A percentile compares a stretch with the other conserved stretches of the same genome.
Evolutionary conservation across 1,140 invertebrate genomes (phyloP).

Genomic region (Pseudomyrmex gracilis): DNA sequence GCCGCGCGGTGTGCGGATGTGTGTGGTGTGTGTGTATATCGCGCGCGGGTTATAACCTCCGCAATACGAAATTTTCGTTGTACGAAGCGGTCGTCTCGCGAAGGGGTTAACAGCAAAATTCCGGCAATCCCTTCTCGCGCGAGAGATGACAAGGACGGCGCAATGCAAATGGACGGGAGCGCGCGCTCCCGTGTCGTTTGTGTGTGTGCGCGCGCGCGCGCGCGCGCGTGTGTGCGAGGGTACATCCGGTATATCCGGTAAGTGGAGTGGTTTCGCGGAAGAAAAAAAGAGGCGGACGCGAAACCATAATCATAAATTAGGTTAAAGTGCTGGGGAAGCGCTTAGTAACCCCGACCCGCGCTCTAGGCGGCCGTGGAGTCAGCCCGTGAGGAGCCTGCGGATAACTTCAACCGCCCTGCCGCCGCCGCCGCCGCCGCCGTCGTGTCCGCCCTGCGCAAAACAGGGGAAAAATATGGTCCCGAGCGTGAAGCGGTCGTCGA

Average conservation of each 20-base stretch:
- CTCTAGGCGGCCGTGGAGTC: slow-evolving; percentile 61
- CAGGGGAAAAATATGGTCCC: slow-evolving; percentile 70
- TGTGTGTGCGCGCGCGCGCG: slow-evolving; percentile 15
- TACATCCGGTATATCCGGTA: slow-evolving; percentile 69
- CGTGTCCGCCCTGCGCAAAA: slow-evolving; percentile 57
- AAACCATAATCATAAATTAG: slow-evolving; percentile 83
- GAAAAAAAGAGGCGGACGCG: slow-evolving; percentile 65
- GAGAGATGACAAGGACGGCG: slow-evolving; percentile 68
- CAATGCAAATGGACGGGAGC: slow-evolving; percentile 67
- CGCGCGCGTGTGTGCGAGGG: slow-evolving; percentile 40
- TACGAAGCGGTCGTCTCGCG: slow-evolving; percentile 15
- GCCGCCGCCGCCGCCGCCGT: not conserved
- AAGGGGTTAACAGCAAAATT: slow-evolving; percentile 60
- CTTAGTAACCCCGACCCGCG: slow-evolving; percentile 72
- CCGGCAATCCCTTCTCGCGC: slow-evolving; percentile 65
- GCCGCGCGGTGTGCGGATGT: not conserved
- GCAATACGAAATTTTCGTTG: slow-evolving; percentile 48
- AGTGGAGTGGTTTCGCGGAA: slow-evolving; percentile 71
- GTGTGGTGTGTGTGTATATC: no score
- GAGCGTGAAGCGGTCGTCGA: slow-evolving; percentile 3
- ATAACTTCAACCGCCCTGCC: slow-evolving; percentile 67
- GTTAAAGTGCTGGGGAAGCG: slow-evolving; percentile 80
- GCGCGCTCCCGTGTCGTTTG: slow-evolving; percentile 16
- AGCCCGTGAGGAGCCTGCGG: slow-evolving; percentile 59
- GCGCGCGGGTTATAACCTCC: not conserved